These are phyloP conservation scores for Tetraodon nigroviridis DNA, from an alignment of 2,113 vertebrate species.

Conservation along the genomic window DNA sequence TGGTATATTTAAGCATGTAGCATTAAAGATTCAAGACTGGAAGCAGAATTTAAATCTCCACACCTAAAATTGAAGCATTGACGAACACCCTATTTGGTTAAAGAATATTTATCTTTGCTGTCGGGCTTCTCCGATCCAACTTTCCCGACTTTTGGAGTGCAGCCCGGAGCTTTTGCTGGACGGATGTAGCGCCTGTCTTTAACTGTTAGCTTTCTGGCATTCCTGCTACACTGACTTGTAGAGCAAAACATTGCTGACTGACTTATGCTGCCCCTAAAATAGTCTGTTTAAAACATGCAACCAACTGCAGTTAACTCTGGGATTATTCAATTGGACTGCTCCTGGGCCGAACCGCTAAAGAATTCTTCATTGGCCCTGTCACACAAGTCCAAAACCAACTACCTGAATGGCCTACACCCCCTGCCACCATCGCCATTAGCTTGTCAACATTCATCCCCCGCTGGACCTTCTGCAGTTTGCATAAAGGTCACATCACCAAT, in stretches of 20 bases:
- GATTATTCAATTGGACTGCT: no score
- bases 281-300: conserved; percentile 10
- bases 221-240: conserved; percentile 42
- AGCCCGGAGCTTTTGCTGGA: conserved; percentile 41
- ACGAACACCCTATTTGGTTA: neutral
- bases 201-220: conserved; percentile 50
- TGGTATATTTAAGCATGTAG: no score
- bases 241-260: conserved; percentile 41
- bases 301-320: conserved; percentile 9
- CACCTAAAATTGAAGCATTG: no score
- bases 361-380: no score
- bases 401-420: conserved; percentile 12
- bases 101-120: conserved; percentile 33
- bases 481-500: no score
- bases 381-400: no score
- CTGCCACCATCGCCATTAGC: no score
- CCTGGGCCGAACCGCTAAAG: no score
- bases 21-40: no score
- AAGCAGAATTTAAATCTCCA: no score
- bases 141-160: conserved; percentile 27
- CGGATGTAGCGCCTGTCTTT: conserved; percentile 43
- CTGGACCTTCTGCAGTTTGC: no score
- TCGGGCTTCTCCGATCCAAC: conserved; percentile 22
- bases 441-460: no score
- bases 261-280: conserved; percentile 30